phyloP scores from a whole-genome alignment of 2,113 vertebrate genomes.

The Collichthys lucidus region DNA sequence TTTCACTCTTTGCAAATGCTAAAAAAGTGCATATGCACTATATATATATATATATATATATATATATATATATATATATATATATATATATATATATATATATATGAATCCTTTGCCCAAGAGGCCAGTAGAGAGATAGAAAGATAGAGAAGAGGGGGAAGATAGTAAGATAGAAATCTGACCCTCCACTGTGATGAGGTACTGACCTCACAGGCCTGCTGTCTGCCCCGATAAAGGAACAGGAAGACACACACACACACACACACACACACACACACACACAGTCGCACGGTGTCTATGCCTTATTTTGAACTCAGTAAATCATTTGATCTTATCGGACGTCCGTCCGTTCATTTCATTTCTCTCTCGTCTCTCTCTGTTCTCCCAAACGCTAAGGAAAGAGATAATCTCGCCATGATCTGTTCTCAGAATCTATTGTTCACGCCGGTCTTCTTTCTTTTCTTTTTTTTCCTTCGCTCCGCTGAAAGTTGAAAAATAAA shows the following conservation, averaged over 20 bases:
- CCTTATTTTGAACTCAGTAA: constrained; percentile 59
- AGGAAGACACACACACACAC: constrained; percentile 25
- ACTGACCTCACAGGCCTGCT: constrained; percentile 70
- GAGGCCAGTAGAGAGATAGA: constrained; percentile 39
- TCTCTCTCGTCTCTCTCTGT: constrained; percentile 42
- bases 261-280: constrained; percentile 9
- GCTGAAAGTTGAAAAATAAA: constrained; percentile 34
- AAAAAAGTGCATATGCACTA: constrained; percentile 6
- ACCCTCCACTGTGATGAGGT: constrained; percentile 76
- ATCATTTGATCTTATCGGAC: constrained; percentile 73
- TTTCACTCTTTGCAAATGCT: not conserved
- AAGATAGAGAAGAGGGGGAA: constrained; percentile 40
- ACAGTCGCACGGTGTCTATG: not conserved
- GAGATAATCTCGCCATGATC: constrained; percentile 48
- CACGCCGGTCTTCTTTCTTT: not conserved
- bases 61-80: too few relatives aligned
- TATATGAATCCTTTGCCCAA: too few relatives aligned
- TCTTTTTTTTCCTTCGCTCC: constrained; percentile 4
- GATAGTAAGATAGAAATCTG: constrained; percentile 71
- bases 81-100: too few relatives aligned
- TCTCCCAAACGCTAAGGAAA: constrained; percentile 36
- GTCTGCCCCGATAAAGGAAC: constrained; percentile 69
- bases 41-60: constrained; percentile 7
- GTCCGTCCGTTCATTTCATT: constrained; percentile 54
- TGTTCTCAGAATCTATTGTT: constrained; percentile 40